phyloP scores from a whole-genome alignment of 53 echinoderm and acorn worm genomes.

The Patiria pectinifera region DNA sequence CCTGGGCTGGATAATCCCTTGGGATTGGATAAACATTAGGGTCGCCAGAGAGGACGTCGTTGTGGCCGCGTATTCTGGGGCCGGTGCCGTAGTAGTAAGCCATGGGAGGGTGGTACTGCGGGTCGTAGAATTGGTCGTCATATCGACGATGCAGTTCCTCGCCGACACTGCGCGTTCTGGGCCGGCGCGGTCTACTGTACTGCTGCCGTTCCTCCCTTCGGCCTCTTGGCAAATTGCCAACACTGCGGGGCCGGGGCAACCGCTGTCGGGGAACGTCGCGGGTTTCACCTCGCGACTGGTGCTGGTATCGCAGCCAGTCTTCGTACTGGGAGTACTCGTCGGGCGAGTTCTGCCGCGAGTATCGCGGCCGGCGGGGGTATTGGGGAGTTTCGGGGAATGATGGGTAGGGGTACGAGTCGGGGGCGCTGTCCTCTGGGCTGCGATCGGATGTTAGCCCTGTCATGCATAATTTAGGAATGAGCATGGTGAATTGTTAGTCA shows the following conservation, averaged over 20 bases:
- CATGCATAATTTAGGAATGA: conserved; percentile 7
- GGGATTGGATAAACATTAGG: conserved; percentile 62
- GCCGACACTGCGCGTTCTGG: conserved; percentile 32
- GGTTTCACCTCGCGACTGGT: conserved; percentile 28
- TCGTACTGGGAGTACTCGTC: conserved; percentile 45
- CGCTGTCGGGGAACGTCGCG: conserved; percentile 30
- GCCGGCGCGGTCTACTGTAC: conserved; percentile 9
- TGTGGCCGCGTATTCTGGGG: conserved; percentile 37
- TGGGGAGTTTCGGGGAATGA: conserved; percentile 53
- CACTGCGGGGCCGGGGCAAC: conserved; percentile 10
- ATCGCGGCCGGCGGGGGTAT: conserved; percentile 7
- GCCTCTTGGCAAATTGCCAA: conserved; percentile 21
- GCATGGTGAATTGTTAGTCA: not conserved
- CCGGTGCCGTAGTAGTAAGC: conserved; percentile 50
- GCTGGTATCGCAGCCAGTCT: conserved; percentile 26
- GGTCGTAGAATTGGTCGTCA: conserved; percentile 31
- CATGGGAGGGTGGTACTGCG: conserved; percentile 11
- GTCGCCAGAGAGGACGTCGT: conserved; percentile 34
- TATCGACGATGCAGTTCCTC: conserved; percentile 24
- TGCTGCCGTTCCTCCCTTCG: conserved; percentile 14
- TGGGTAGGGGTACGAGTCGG: conserved; percentile 38
- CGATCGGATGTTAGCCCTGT: conserved; percentile 26
- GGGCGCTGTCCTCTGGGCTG: not conserved
- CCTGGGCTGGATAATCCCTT: conserved; percentile 11
- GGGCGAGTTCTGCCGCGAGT: conserved; percentile 41